Conservation (phyloP, 2,797 vertebrate species). For the Fratercula arctica region DNA sequence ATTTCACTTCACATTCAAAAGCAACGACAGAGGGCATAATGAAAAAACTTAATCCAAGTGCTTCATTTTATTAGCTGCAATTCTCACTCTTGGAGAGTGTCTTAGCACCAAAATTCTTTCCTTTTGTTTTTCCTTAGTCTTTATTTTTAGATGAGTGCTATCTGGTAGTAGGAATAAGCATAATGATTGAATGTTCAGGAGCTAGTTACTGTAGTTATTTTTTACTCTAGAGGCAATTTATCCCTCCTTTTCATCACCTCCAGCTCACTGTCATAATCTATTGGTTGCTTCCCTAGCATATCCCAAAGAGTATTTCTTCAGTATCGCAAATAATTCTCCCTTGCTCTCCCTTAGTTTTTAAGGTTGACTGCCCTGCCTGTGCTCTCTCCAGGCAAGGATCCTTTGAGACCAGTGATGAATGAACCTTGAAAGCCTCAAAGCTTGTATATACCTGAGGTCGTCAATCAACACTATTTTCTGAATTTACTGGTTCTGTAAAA, state of each 20-base stretch:
- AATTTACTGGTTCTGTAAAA: neutral
- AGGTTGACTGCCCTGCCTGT: neutral
- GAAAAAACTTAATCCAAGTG: neutral
- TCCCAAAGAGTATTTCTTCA: neutral
- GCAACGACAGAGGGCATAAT: neutral
- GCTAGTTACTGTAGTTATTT: neutral
- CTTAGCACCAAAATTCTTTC: neutral
- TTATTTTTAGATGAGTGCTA: neutral
- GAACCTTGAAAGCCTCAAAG: neutral
- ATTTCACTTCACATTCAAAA: conserved; percentile 31
- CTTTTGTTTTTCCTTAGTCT: neutral
- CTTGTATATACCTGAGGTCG: neutral
- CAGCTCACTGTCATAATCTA: neutral
- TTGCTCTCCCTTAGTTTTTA: neutral
- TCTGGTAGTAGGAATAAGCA: neutral
- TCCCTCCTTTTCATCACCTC: neutral
- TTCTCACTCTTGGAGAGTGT: neutral
- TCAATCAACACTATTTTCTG: neutral
- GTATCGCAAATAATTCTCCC: neutral
- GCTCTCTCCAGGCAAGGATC: neutral
- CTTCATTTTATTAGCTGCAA: neutral
- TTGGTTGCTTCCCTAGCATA: neutral
- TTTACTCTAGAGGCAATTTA: neutral
- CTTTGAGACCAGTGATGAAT: neutral
- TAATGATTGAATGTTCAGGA: neutral